Conservation (phyloP, 2,888 invertebrate genomes). For the Eueremaeus valkanovi region DNA sequence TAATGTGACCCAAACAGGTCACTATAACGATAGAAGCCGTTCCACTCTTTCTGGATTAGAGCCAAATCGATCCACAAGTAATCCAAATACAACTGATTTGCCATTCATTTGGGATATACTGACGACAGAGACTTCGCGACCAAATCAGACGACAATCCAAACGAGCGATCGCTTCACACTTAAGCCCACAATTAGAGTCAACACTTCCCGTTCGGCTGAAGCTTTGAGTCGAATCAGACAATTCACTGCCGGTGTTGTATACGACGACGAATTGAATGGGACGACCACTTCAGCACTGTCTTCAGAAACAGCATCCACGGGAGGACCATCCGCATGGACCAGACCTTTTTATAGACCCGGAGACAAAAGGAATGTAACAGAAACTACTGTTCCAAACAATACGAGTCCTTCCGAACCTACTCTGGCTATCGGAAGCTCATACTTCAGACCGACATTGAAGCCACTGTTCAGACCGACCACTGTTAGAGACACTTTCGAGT, state of each 20-base stretch:
- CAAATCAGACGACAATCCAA: not conserved
- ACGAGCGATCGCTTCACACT: not conserved
- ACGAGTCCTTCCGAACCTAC: not conserved
- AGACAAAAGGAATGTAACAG: not conserved
- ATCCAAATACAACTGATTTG: not conserved
- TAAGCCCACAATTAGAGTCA: not conserved
- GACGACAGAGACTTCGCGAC: not conserved
- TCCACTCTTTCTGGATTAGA: too few species aligned
- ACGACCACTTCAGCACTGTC: not conserved
- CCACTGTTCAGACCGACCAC: not conserved
- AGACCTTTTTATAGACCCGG: conserved; percentile 19
- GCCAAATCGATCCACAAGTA: not conserved
- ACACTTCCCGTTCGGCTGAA: not conserved
- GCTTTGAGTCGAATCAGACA: not conserved
- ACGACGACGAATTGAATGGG: not conserved
- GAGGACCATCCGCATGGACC: not conserved
- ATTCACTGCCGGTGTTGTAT: conserved; percentile 8
- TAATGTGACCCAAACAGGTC: too few species aligned
- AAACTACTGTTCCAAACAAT: not conserved
- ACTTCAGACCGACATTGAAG: conserved; percentile 19
- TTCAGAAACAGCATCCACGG: not conserved
- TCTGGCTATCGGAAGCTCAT: not conserved
- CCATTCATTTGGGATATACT: conserved; percentile 26
- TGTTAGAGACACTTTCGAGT: not conserved
- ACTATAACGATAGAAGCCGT: too few species aligned